Evolutionary conservation across 2,888 invertebrate genomes (phyloP).

Genomic region (Therioaphis trifolii): DNA sequence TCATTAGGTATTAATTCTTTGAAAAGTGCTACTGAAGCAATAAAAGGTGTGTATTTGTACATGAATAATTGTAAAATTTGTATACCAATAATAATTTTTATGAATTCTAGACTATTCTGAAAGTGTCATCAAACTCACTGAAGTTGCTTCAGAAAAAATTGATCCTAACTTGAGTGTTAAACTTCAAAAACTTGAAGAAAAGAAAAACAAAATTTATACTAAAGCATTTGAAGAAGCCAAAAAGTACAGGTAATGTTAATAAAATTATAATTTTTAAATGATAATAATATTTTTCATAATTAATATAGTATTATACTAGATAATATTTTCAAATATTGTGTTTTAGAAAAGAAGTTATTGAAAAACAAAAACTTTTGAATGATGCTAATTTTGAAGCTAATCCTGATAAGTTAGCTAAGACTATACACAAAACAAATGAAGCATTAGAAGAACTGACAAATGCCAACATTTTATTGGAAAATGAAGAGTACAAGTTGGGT

Average conservation of each 20-base stretch:
- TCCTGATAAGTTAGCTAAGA: conserved; percentile 40
- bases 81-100: background rate
- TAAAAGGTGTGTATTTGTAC: conserved; percentile 42
- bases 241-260: conserved; percentile 26
- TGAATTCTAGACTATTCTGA: conserved; percentile 38
- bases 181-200: conserved; percentile 48
- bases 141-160: conserved; percentile 24
- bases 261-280: background rate
- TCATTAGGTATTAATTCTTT: conserved; percentile 5
- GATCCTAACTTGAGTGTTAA: conserved; percentile 48
- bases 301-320: too few relatives aligned
- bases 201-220: conserved; percentile 19
- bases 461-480: conserved; percentile 31
- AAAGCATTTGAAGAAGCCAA: conserved; percentile 30
- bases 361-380: conserved; percentile 51
- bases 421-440: conserved; percentile 44
- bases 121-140: conserved; percentile 35
- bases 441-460: conserved; percentile 15
- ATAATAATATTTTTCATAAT: background rate
- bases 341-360: conserved; percentile 45
- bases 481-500: conserved; percentile 25
- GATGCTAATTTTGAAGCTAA: conserved; percentile 27
- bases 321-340: conserved; percentile 4
- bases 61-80: background rate
- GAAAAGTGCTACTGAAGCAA: conserved; percentile 39